These are phyloP conservation scores for Platycercus adscitus DNA, from an alignment of 2,113 vertebrate genomes.

Conservation along the genomic window DNA sequence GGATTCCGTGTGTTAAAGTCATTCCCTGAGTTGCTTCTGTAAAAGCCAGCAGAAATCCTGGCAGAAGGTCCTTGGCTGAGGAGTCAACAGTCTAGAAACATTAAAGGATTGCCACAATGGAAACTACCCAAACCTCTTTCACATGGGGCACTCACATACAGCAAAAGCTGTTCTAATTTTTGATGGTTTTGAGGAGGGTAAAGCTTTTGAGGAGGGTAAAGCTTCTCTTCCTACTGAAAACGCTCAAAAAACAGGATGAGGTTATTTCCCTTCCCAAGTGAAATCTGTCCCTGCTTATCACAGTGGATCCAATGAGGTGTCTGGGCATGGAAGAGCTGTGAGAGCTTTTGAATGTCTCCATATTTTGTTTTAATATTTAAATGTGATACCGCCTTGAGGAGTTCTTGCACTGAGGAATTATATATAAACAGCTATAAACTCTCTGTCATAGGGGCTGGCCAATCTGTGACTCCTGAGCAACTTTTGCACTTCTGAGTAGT, in stretches of 20 bases:
- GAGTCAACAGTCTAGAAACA: not conserved
- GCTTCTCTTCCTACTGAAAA: not conserved
- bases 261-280: not conserved
- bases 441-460: not conserved
- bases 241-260: not conserved
- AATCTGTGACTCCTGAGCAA: not conserved
- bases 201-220: not conserved
- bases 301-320: not conserved
- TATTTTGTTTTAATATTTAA: not conserved
- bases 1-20: not conserved
- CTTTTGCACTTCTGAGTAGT: not conserved
- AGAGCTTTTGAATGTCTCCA: not conserved
- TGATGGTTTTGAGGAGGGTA: not conserved
- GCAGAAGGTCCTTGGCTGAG: slow-evolving; percentile 9
- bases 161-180: not conserved
- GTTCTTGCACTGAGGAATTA: not conserved
- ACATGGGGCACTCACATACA: accelerated
- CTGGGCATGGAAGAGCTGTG: not conserved
- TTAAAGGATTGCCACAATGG: slow-evolving; percentile 8
- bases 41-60: slow-evolving; percentile 12
- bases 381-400: not conserved
- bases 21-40: not conserved
- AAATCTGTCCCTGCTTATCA: not conserved
- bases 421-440: not conserved
- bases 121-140: not conserved